Evolutionary conservation across 2,888 invertebrate genomes (phyloP).

Genomic region (Synergus japonicus): DNA sequence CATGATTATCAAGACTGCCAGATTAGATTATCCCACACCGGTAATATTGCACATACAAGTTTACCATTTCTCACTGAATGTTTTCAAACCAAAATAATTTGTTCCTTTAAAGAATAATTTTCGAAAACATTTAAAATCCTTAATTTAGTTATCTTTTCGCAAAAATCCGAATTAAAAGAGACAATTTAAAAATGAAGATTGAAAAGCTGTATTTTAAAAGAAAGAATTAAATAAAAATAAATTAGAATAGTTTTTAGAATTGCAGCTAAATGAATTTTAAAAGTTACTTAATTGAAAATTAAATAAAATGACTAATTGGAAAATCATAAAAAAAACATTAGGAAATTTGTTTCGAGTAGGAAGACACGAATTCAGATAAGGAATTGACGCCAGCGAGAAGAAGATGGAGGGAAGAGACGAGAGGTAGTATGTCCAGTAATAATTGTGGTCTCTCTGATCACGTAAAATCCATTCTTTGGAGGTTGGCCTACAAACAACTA

Average conservation of each 20-base stretch:
- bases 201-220: too few species aligned
- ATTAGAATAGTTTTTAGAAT: background rate
- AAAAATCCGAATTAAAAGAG: too few species aligned
- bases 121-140: too few species aligned
- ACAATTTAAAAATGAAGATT: too few species aligned
- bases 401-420: slow-evolving; percentile 66
- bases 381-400: slow-evolving; percentile 68
- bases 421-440: slow-evolving; percentile 63
- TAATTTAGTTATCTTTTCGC: too few species aligned
- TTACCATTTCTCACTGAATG: too few species aligned
- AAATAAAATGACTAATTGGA: background rate
- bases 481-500: slow-evolving; percentile 81
- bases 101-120: background rate
- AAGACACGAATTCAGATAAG: slow-evolving; percentile 65
- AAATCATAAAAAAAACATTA: background rate
- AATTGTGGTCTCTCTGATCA: slow-evolving; percentile 71
- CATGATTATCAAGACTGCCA: slow-evolving; percentile 87
- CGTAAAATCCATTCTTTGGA: slow-evolving; percentile 78
- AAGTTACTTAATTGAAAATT: background rate
- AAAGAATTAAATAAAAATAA: background rate
- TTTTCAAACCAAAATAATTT: background rate
- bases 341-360: slow-evolving; percentile 55
- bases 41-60: slow-evolving; percentile 73
- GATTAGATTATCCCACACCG: slow-evolving; percentile 82
- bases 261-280: background rate